phyloP scores from a whole-genome alignment of 2,888 invertebrate genomes.

The Cyclophora punctaria region DNA sequence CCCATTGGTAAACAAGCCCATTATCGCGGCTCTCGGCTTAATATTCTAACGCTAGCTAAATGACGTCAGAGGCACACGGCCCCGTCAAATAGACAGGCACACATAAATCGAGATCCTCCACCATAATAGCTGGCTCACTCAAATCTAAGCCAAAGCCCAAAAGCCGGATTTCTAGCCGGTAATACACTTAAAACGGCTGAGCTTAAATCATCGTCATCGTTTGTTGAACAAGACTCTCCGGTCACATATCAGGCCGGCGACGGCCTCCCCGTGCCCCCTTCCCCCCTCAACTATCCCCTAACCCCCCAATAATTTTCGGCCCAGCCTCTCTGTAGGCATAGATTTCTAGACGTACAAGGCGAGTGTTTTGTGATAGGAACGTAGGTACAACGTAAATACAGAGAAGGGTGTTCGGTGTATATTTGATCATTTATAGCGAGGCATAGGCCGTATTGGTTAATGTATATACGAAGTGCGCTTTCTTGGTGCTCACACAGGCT shows the following conservation, averaged over 20 bases:
- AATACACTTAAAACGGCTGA: conserved; percentile 74
- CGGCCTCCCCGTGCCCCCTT: conserved; percentile 28
- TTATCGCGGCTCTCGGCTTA: conserved; percentile 12
- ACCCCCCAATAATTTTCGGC: conserved; percentile 61
- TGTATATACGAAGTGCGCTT: conserved; percentile 11
- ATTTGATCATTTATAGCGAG: conserved; percentile 37
- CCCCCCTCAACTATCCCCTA: conserved; percentile 14
- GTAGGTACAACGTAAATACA: conserved; percentile 45
- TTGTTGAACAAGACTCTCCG: conserved; percentile 75
- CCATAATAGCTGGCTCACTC: conserved; percentile 65
- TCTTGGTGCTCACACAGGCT: conserved; percentile 8
- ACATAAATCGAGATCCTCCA: conserved; percentile 62
- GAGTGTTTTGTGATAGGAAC: conserved; percentile 45
- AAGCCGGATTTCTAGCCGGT: conserved; percentile 71
- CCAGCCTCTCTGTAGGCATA: conserved; percentile 59
- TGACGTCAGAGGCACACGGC: conserved; percentile 21
- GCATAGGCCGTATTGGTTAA: conserved; percentile 9
- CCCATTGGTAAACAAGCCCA: conserved; percentile 7
- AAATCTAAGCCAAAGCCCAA: conserved; percentile 65
- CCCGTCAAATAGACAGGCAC: conserved; percentile 40
- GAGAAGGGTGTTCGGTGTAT: conserved; percentile 36
- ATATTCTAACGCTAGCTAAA: conserved; percentile 21
- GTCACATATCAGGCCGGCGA: conserved; percentile 71
- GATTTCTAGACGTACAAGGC: conserved; percentile 61
- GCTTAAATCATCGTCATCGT: conserved; percentile 76